Evolutionary conservation across 2,888 invertebrate genomes (phyloP), one percentile per base, ranked within the genome.

Genomic region (Cephonodes hylas): DNA sequence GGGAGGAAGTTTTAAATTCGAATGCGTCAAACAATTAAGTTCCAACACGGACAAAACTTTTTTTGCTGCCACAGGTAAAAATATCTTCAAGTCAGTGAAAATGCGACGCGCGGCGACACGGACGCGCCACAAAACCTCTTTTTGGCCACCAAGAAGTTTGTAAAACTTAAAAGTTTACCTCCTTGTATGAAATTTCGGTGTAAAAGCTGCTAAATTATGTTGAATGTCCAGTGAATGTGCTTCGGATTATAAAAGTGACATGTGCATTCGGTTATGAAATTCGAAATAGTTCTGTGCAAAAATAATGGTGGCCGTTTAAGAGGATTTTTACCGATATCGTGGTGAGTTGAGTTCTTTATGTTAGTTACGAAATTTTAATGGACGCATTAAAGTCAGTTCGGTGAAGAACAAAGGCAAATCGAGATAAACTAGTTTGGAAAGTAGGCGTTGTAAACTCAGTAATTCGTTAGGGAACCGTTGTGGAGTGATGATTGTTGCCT

Each of bases 1-100:
- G 0, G 0, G 0, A 0, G 6, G 79, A 81, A 61, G 65, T 70
- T 65, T 42, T 6, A 63, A 65, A 76, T 53, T 81, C 13, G 45
- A 1, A 62, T 68, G 69, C 3, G 18, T 1, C 1, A 22, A 6
- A 57, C 60, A 67, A 65, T 70, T 69, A 76, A 79, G 80, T 78
- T 81, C 74, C 58, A 68, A 75, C 73, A 75, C 73, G 72, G 79
- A 77, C 73, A 71, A 80, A 80, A 80, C 79, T 88, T 89, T 91
- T 89, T 88, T 85, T 84, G 81, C 81, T 80, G 78, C 79, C 81
- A 77, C 91, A 92, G 91, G 91, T 91, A 92, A 91, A 91, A 89
- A 89, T 89, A 89, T 86, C 85, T 87, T 77, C 74, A 71, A 77
- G 71, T 77, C 87, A 91, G 91, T 91, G 79, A 81, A 85, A 86